These are phyloP conservation scores for Peribatodes rhomboidaria DNA, from an alignment of 2,888 invertebrate genomes.

Conservation along the genomic window DNA sequence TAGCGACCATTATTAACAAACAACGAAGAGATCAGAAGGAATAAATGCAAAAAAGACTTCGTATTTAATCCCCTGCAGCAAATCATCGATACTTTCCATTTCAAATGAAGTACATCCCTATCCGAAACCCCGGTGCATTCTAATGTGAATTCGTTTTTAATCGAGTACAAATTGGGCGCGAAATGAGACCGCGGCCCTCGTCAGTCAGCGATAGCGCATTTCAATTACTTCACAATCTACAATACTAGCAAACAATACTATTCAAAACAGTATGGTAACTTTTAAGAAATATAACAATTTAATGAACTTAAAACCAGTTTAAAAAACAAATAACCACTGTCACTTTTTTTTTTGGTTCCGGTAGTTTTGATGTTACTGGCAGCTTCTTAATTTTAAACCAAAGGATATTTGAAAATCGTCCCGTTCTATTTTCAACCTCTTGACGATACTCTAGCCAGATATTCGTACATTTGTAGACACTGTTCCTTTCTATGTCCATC, in stretches of 20 bases:
- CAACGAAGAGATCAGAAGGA: too few relatives aligned
- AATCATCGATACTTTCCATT: conserved; percentile 4
- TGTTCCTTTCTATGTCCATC: background rate
- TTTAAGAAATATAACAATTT: background rate
- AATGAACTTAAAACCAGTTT: background rate
- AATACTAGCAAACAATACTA: background rate
- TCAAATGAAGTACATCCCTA: conserved; percentile 56
- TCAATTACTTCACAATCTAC: conserved; percentile 57
- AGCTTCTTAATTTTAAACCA: too few relatives aligned
- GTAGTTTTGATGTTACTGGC: too few relatives aligned
- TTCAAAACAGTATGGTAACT: background rate
- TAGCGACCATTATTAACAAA: too few relatives aligned
- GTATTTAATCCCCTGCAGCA: too few relatives aligned
- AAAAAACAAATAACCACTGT: background rate
- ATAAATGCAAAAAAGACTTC: too few relatives aligned
- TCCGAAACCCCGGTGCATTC: conserved; percentile 77
- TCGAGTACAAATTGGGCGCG: conserved; percentile 86
- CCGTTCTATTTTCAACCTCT: too few relatives aligned
- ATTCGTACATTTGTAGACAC: too few relatives aligned
- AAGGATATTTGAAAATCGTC: too few relatives aligned
- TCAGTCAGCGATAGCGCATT: conserved; percentile 71
- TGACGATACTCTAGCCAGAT: too few relatives aligned
- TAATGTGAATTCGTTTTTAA: conserved; percentile 85
- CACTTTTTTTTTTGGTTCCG: too few relatives aligned
- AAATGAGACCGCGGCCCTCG: conserved; percentile 80